phyloP scores from a whole-genome alignment of 2,113 vertebrate genomes.

The Myxocyprinus asiaticus region DNA sequence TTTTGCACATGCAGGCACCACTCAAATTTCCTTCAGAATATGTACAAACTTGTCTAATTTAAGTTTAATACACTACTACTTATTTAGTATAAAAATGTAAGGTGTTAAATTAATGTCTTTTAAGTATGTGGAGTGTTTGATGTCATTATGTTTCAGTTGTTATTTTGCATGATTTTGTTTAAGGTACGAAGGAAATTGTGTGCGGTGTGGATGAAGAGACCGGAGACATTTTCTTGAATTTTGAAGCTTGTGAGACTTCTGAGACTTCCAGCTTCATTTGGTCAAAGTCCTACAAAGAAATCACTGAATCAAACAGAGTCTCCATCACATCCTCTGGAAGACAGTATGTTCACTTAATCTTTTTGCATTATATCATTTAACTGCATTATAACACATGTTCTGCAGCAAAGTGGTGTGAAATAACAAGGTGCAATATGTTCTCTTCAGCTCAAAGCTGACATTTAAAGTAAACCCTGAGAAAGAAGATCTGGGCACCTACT shows the following conservation, averaged over 20 bases:
- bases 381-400: not conserved
- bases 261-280: slow-evolving; percentile 87
- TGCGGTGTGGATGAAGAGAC: slow-evolving; percentile 87
- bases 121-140: not conserved
- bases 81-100: too few species aligned
- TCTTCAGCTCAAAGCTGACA: slow-evolving; percentile 85
- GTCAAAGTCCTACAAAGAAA: slow-evolving; percentile 90
- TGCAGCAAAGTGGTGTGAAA: not conserved
- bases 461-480: slow-evolving; percentile 83
- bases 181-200: slow-evolving; percentile 88
- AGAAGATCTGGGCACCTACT: slow-evolving; percentile 87
- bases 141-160: not conserved
- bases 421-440: not conserved
- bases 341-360: slow-evolving; percentile 72
- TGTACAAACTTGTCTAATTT: not conserved
- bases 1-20: too few species aligned
- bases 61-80: not conserved
- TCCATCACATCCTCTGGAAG: slow-evolving; percentile 74
- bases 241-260: slow-evolving; percentile 86
- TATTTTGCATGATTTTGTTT: too few species aligned
- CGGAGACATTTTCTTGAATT: slow-evolving; percentile 89
- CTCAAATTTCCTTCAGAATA: too few species aligned
- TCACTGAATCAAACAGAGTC: slow-evolving; percentile 77
- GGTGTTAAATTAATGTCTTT: not conserved
- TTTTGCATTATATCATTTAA: too few species aligned